Conservation (phyloP, 2,113 vertebrate species). For the Notothenia rossii region DNA sequence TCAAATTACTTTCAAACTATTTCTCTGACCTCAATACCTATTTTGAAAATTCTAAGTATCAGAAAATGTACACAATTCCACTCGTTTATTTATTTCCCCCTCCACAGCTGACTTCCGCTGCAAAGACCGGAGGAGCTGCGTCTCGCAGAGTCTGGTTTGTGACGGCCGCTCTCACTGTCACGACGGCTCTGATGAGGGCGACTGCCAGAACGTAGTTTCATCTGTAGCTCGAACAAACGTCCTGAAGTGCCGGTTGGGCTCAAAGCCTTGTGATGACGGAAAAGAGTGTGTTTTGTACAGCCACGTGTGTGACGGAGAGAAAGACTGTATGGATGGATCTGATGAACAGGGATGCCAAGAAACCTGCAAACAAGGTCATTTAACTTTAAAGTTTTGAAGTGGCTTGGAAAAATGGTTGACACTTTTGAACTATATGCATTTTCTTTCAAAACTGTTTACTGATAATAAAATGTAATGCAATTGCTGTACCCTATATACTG, state of each 20-base stretch:
- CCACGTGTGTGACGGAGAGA: constrained; percentile 87
- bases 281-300: constrained; percentile 82
- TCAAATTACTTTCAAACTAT: too few relatives aligned
- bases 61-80: neutral
- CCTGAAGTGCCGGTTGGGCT: constrained; percentile 66
- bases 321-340: constrained; percentile 89
- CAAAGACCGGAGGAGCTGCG: constrained; percentile 72
- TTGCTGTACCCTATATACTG: too few relatives aligned
- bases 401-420: neutral
- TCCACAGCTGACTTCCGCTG: constrained; percentile 82
- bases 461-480: too few relatives aligned
- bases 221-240: neutral
- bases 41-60: neutral
- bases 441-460: neutral
- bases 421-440: neutral
- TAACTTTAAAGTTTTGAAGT: neutral
- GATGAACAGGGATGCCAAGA: constrained; percentile 81
- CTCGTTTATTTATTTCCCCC: neutral
- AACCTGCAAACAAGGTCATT: constrained; percentile 63
- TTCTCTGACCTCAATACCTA: neutral
- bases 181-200: constrained; percentile 86
- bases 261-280: constrained; percentile 79
- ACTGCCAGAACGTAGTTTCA: constrained; percentile 65
- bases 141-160: constrained; percentile 76
- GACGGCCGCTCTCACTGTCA: constrained; percentile 85